A percentile compares a stretch with the other conserved stretches of the same genome.
Evolutionary conservation across 2,113 vertebrate genomes (phyloP).

Genomic region (Chlorodrepanis virens): DNA sequence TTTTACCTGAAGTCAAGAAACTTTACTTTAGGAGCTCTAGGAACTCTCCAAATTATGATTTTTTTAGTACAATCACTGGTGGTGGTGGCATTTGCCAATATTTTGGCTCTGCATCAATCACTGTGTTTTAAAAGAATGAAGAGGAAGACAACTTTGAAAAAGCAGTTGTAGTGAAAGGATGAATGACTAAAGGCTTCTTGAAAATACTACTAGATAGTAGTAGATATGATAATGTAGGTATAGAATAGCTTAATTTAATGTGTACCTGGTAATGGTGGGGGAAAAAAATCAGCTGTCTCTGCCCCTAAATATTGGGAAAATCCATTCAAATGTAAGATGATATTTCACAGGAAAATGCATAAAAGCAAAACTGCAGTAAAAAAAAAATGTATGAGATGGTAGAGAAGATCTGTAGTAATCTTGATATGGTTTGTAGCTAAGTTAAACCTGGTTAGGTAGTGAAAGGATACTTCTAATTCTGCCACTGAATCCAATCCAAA

Average conservation of each 20-base stretch:
- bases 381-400: neutral
- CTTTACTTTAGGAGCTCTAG: neutral
- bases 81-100: neutral
- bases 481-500: neutral
- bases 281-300: neutral
- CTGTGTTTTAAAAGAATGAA: neutral
- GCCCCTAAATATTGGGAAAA: neutral
- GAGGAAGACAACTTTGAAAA: neutral
- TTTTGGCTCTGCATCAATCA: neutral
- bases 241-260: neutral
- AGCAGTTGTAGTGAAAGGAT: neutral
- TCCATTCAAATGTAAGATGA: neutral
- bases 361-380: neutral
- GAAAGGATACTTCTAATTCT: neutral
- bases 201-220: neutral
- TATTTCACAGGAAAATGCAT: neutral
- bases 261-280: neutral
- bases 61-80: neutral
- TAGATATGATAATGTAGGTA: neutral
- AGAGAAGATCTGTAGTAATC: neutral
- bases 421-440: neutral
- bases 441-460: neutral
- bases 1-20: neutral
- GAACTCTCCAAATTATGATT: neutral
- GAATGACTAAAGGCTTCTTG: neutral